These are phyloP conservation scores for Tetraneura akinire DNA, from an alignment of 1,140 invertebrate genomes.

Conservation along the genomic window DNA sequence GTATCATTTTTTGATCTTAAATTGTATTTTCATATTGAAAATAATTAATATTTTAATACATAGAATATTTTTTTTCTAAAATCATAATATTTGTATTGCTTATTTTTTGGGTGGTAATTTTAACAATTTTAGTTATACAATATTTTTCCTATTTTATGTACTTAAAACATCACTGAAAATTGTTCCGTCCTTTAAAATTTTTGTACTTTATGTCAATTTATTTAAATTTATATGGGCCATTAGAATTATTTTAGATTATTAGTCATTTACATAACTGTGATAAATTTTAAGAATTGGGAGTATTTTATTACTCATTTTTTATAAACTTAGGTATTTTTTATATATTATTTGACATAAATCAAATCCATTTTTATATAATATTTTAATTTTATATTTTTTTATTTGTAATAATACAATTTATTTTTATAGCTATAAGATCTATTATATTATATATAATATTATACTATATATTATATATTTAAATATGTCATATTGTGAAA, in stretches of 20 bases:
- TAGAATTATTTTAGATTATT: slow-evolving; percentile 39
- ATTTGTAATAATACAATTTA: too few species aligned
- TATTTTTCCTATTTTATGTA: slow-evolving; percentile 37
- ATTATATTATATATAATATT: slow-evolving; percentile 7
- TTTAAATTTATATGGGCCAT: slow-evolving; percentile 17
- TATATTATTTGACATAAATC: slow-evolving; percentile 32
- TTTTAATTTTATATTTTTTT: slow-evolving; percentile 21
- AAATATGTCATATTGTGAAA: slow-evolving; percentile 19
- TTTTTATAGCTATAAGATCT: too few species aligned
- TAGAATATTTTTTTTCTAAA: background rate
- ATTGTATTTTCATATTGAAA: background rate
- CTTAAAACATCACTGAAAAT: slow-evolving; percentile 47
- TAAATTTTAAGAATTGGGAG: slow-evolving; percentile 39
- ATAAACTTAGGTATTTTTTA: slow-evolving; percentile 11
- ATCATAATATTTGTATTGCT: background rate
- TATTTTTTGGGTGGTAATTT: background rate
- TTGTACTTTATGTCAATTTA: slow-evolving; percentile 1
- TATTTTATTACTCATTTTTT: slow-evolving; percentile 27
- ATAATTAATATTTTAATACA: background rate
- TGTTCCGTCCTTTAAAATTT: slow-evolving; percentile 43
- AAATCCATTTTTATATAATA: slow-evolving; percentile 38
- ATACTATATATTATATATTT: background rate
- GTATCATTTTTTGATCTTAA: slow-evolving; percentile 58
- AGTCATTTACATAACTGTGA: slow-evolving; percentile 47
- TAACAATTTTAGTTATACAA: background rate